These are phyloP conservation scores for Siniperca obscura DNA, from an alignment of 2,797 vertebrate genomes.

Conservation along the genomic window DNA sequence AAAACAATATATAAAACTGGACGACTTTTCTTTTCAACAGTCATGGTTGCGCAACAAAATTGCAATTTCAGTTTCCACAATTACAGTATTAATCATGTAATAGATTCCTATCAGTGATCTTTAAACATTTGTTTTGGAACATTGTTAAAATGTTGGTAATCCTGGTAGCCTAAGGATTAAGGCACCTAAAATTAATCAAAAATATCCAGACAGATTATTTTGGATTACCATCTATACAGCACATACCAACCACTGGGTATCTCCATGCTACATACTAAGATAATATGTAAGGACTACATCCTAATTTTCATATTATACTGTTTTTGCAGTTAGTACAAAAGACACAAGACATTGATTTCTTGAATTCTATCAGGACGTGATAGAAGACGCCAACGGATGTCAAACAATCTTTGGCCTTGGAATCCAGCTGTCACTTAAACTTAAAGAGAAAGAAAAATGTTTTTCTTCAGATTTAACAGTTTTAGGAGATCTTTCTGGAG, in stretches of 20 bases:
- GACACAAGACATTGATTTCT: too few species aligned
- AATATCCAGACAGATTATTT: background rate
- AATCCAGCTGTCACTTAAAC: background rate
- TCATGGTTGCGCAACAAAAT: background rate
- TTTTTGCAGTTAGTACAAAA: background rate
- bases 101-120: background rate
- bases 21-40: background rate
- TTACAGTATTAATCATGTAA: background rate
- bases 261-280: background rate
- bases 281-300: background rate
- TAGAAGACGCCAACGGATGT: background rate
- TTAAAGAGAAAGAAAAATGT: background rate
- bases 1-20: conserved; percentile 13
- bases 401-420: background rate
- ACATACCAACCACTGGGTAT: background rate
- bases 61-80: background rate
- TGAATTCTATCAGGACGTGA: background rate
- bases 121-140: background rate
- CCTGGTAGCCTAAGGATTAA: background rate
- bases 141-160: background rate
- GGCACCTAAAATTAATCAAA: background rate
- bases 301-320: background rate
- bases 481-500: background rate
- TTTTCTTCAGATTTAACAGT: background rate
- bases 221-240: background rate